phyloP scores from a whole-genome alignment of 2,113 vertebrate species.

The Grammomys surdaster region DNA sequence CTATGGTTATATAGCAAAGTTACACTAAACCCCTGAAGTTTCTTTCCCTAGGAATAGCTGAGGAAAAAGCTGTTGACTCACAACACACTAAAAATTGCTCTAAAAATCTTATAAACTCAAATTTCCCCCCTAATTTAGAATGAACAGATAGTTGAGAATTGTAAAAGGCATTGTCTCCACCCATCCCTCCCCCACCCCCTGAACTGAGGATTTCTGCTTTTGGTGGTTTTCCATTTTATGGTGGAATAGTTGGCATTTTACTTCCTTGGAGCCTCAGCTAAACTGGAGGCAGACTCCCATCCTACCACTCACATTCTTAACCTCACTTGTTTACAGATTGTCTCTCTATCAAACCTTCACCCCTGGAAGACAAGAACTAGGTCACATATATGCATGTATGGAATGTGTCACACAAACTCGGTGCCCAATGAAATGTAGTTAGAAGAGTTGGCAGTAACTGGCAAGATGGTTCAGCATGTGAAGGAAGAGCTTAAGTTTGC shows the following conservation, averaged over 20 bases:
- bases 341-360: background rate
- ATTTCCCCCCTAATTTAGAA: background rate
- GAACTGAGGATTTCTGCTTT: background rate
- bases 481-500: background rate
- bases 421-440: background rate
- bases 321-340: conserved; percentile 11
- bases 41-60: background rate
- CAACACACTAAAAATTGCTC: background rate
- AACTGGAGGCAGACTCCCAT: conserved; percentile 5
- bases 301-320: background rate
- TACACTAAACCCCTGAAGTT: background rate
- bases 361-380: background rate
- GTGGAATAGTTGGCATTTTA: conserved; percentile 18
- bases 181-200: too few relatives aligned
- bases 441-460: background rate
- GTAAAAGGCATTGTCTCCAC: background rate
- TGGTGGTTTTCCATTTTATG: background rate
- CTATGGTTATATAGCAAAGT: background rate
- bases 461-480: background rate
- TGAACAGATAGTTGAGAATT: background rate
- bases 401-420: background rate
- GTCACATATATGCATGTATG: background rate
- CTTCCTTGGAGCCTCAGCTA: background rate
- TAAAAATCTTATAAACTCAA: background rate
- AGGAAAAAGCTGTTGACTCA: background rate